Base-by-base conservation (phyloP, 2,888 invertebrate genomes). In the Campoletis raptor region DNA sequence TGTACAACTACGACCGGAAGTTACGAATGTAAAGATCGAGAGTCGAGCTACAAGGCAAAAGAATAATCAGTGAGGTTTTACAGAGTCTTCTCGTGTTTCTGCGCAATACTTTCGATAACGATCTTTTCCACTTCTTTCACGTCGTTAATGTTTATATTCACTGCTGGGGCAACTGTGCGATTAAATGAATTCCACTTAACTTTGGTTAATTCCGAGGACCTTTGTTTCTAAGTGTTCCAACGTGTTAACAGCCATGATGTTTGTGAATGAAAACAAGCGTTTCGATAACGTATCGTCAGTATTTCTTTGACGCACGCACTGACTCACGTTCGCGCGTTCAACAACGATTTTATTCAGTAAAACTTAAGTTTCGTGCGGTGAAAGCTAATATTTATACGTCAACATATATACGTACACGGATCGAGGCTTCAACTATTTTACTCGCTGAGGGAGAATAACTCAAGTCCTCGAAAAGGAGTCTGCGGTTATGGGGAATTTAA, bases 41-140 rank as follows among this genome's bases (percentile, higher is more conserved):
- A 76, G 42, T 36, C 37, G 66, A 15, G 21, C 10, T 24, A 69
- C 52, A 69, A 9, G 45, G 70, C 36, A 12, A 30, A 78, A 64
- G 81, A 54, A 72, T 66, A 76, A 84, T 72, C 76, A 74, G 70
- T 18, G 48, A 70, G 80, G 48, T 85, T 85, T 81, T 45, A 76
- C 67, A 76, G 66, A 66, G 42, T 66, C 81, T 64, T 85, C 81
- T 80, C 74, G 80, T 76, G 84, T 81, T 85, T 81, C 80, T 48
- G 70, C 67, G 76, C 69, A 70, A 85, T 76, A 66, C 76, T 64
- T 61, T 77, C 76, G 76, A 81, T 85, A 77, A 81, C 84, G 76
- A 80, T 80, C 61, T 70, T 72, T 45, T 40, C 66, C 79, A 42
- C 61, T 70, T 61, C 18, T 40, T 45, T 54, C 57, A 15, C 52